Percentiles rank a stretch among this genome's conserved stretches.
phyloP scores from a whole-genome alignment of 1,140 invertebrate genomes.

The Caerostris darwini region DNA sequence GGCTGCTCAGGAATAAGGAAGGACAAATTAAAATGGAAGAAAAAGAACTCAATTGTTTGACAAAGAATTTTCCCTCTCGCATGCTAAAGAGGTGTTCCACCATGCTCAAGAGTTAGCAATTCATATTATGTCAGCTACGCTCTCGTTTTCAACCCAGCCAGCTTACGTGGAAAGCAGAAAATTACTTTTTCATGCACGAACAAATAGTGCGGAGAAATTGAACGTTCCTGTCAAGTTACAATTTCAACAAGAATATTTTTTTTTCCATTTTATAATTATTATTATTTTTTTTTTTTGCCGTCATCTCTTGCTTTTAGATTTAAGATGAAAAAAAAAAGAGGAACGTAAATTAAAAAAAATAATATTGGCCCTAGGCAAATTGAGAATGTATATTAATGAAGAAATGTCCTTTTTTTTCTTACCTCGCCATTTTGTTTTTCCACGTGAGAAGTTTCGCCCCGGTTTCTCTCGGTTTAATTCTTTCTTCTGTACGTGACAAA shows the following conservation, averaged over 20 bases:
- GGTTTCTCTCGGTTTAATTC: no score
- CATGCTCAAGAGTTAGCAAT: neutral
- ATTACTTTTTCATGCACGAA: constrained; percentile 59
- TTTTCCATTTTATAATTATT: neutral
- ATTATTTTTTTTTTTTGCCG: no score
- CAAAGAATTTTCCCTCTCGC: no score
- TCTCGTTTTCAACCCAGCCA: neutral
- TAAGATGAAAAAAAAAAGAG: neutral
- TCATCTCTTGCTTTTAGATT: neutral
- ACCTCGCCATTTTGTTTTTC: no score
- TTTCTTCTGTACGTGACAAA: no score
- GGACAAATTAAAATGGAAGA: no score
- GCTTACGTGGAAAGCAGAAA: constrained; percentile 28
- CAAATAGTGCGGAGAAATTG: constrained; percentile 31
- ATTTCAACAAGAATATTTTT: neutral
- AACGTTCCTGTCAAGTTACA: constrained; percentile 14
- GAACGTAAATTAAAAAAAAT: neutral
- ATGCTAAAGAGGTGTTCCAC: neutral
- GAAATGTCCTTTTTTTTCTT: no score
- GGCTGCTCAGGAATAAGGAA: no score
- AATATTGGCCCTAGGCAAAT: no score
- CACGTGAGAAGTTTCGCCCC: no score
- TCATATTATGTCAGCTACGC: constrained; percentile 15
- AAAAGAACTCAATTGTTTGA: no score
- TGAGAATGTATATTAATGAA: no score